Conservation (phyloP, 2,797 vertebrate genomes). For the Aphelocoma californica region DNA sequence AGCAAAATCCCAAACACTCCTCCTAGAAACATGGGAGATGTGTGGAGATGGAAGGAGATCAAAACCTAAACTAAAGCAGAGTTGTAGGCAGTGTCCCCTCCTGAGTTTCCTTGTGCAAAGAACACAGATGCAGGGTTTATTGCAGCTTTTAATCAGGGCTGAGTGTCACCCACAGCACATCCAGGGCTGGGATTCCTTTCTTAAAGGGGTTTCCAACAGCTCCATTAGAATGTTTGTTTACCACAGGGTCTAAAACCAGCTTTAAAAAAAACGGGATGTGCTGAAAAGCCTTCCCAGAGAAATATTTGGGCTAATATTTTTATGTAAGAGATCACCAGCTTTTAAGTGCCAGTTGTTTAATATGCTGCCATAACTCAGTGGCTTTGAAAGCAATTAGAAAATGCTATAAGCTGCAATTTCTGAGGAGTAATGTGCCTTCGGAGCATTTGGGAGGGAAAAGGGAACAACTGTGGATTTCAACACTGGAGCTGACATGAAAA, state of each 20-base stretch:
- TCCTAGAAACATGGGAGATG: background rate
- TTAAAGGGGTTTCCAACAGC: background rate
- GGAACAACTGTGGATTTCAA: slow-evolving; percentile 12
- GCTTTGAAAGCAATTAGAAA: slow-evolving; percentile 65
- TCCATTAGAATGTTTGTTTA: background rate
- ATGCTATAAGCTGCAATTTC: slow-evolving; percentile 45
- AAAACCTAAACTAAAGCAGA: background rate
- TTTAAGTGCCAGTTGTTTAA: slow-evolving; percentile 45
- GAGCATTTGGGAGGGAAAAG: slow-evolving; percentile 27
- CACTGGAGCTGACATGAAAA: background rate
- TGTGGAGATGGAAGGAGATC: background rate
- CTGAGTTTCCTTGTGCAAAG: background rate
- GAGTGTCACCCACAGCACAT: background rate
- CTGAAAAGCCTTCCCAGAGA: background rate
- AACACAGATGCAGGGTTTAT: background rate
- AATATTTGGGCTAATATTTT: slow-evolving; percentile 42
- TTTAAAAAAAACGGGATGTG: background rate
- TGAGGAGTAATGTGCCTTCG: background rate
- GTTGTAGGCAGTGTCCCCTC: background rate
- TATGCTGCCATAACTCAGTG: slow-evolving; percentile 6
- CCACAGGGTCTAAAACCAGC: background rate
- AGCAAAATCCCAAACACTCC: background rate
- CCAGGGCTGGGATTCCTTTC: background rate
- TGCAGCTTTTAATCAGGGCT: slow-evolving; percentile 33
- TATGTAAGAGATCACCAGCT: slow-evolving; percentile 50